Evolutionary conservation across 1,140 invertebrate species (phyloP).

Genomic region (Berghia stephanieae): DNA sequence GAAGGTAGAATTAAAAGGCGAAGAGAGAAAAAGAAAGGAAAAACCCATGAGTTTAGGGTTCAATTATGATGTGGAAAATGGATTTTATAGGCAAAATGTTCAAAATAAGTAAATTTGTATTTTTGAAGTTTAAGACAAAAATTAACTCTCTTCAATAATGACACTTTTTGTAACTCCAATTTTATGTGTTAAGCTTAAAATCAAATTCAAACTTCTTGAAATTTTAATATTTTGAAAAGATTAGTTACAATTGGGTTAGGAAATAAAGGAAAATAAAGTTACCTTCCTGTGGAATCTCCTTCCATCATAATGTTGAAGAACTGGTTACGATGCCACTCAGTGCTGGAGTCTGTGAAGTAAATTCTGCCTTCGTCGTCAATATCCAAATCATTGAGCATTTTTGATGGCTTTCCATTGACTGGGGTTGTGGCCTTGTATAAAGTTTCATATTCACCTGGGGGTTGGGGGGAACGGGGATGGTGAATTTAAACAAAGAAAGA

Average conservation of each 20-base stretch:
- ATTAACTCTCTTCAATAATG: too few relatives aligned
- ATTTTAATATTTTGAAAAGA: not conserved
- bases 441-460: too few relatives aligned
- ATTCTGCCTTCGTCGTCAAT: slow-evolving; percentile 78
- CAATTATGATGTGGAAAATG: too few relatives aligned
- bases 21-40: too few relatives aligned
- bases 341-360: slow-evolving; percentile 81
- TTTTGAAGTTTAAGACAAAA: not conserved
- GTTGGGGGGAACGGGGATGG: too few relatives aligned
- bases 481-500: too few relatives aligned
- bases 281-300: slow-evolving; percentile 78
- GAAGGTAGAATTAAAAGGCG: too few relatives aligned
- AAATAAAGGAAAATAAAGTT: slow-evolving; percentile 35
- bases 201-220: not conserved
- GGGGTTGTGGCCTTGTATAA: slow-evolving; percentile 38
- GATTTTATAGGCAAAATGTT: too few relatives aligned
- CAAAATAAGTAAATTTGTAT: not conserved
- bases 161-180: too few relatives aligned
- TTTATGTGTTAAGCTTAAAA: too few relatives aligned
- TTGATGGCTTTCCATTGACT: slow-evolving; percentile 52
- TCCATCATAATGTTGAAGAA: slow-evolving; percentile 71
- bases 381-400: slow-evolving; percentile 70
- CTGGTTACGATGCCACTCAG: slow-evolving; percentile 74
- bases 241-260: not conserved
- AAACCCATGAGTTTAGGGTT: too few relatives aligned